Evolutionary conservation across 2,113 vertebrate genomes (phyloP).

Genomic region (Notothenia coriiceps): DNA sequence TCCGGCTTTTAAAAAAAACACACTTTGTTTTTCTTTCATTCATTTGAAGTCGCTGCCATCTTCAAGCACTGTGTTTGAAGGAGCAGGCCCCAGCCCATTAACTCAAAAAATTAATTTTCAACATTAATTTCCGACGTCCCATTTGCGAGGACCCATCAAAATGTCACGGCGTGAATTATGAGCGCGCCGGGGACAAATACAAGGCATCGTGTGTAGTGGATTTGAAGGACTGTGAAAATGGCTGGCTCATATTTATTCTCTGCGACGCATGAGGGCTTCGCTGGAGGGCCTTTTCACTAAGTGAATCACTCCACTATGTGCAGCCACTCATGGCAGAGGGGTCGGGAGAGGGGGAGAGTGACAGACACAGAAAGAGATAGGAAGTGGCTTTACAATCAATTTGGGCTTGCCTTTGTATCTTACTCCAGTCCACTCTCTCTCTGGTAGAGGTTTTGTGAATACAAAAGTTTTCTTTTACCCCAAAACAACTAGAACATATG

Average conservation of each 20-base stretch:
- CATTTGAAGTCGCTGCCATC: slow-evolving; percentile 35
- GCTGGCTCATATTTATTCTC: slow-evolving; percentile 62
- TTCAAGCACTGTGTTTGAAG: slow-evolving; percentile 21
- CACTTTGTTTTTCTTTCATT: background rate
- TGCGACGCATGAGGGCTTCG: slow-evolving; percentile 56
- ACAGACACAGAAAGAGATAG: slow-evolving; percentile 53
- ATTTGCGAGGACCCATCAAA: slow-evolving; percentile 39
- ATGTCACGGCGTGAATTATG: slow-evolving; percentile 36
- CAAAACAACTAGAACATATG: background rate
- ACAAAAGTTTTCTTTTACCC: slow-evolving; percentile 5
- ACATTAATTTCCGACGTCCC: slow-evolving; percentile 38
- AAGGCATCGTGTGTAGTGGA: slow-evolving; percentile 24
- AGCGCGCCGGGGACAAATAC: slow-evolving; percentile 13
- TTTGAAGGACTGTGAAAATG: slow-evolving; percentile 56
- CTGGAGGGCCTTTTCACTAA: slow-evolving; percentile 72
- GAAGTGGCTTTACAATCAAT: slow-evolving; percentile 68
- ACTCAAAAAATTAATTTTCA: slow-evolving; percentile 41
- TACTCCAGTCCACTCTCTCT: slow-evolving; percentile 6
- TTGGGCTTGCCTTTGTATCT: slow-evolving; percentile 47
- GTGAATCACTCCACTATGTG: slow-evolving; percentile 73
- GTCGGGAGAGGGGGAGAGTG: slow-evolving; percentile 44
- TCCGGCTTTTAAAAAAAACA: background rate
- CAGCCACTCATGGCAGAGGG: slow-evolving; percentile 69
- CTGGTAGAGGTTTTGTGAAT: slow-evolving; percentile 19
- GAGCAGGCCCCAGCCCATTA: slow-evolving; percentile 12